Percentiles rank a stretch among this genome's conserved stretches.
These are phyloP conservation scores for Mus musculus DNA, from an alignment of 2,113 vertebrate species.

Conservation along the genomic window DNA sequence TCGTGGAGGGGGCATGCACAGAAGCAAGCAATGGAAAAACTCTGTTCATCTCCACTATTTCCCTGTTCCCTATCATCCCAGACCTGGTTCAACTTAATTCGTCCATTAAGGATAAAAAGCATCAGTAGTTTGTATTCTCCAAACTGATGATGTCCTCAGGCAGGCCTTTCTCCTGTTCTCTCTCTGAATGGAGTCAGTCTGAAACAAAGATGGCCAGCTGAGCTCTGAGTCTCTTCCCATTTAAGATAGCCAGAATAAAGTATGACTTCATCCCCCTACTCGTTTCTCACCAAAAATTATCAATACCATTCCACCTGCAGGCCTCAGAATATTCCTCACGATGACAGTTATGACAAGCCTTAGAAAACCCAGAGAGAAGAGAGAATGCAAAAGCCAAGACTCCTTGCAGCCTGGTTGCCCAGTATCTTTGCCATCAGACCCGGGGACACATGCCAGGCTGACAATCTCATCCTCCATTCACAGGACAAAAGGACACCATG, in stretches of 20 bases:
- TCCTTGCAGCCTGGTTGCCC: neutral
- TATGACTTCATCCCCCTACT: neutral
- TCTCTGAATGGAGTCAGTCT: neutral
- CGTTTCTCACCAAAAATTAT: neutral
- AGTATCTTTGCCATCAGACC: neutral
- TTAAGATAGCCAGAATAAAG: constrained; percentile 18
- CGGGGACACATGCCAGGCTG: neutral
- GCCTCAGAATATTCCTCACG: neutral
- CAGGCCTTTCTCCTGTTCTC: constrained; percentile 80
- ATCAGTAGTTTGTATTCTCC: constrained; percentile 61
- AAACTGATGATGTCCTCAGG: constrained; percentile 58
- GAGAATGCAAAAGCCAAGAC: neutral
- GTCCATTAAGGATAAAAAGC: constrained; percentile 55
- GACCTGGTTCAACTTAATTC: constrained; percentile 69
- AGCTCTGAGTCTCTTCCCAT: constrained; percentile 12
- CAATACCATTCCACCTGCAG: neutral
- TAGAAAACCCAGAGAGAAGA: neutral
- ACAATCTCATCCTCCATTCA: neutral
- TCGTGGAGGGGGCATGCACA: constrained; percentile 48
- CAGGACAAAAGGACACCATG: neutral
- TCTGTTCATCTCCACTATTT: constrained; percentile 55
- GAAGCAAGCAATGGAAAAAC: constrained; percentile 29
- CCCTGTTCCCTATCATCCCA: constrained; percentile 49
- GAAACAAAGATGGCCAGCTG: neutral
- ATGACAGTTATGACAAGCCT: neutral